Percentiles rank a stretch among this genome's conserved stretches.
Evolutionary conservation across 2,113 vertebrate species (phyloP).

Genomic region (Trogon surrucura): DNA sequence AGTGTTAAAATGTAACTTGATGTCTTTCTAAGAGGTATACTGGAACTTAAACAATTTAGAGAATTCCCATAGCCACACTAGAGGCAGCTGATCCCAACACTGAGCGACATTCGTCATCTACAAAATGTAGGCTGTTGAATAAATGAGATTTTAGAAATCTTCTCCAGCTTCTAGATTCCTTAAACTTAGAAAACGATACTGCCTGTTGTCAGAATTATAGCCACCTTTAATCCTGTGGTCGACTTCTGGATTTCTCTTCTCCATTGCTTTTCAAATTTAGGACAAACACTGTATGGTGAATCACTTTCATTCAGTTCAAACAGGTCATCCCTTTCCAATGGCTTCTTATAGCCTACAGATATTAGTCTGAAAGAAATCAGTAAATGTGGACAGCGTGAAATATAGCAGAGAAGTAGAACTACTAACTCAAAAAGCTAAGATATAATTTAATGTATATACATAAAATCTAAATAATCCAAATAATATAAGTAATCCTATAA

Average conservation of each 20-base stretch:
- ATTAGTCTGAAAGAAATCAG: constrained; percentile 51
- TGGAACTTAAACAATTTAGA: not conserved
- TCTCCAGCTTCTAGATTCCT: not conserved
- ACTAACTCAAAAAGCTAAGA: not conserved
- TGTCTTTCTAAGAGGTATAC: not conserved
- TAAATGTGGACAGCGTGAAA: not conserved
- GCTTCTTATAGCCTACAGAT: constrained; percentile 61
- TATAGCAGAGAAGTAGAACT: not conserved
- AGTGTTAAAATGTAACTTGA: not conserved
- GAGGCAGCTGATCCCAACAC: not conserved
- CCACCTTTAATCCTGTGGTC: not conserved
- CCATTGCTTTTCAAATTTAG: constrained; percentile 73
- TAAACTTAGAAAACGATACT: not conserved
- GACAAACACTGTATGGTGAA: constrained; percentile 49
- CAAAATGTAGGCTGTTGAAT: not conserved
- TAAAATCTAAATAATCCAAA: not conserved
- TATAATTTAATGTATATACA: not conserved
- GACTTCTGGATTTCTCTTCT: constrained; percentile 45
- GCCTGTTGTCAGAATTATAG: not conserved
- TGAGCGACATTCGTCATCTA: not conserved
- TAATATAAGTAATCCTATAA: not conserved
- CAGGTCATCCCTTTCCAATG: constrained; percentile 67
- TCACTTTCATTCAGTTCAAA: constrained; percentile 62
- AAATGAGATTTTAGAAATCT: not conserved
- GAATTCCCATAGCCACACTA: not conserved